A percentile compares a stretch with the other conserved stretches of the same genome.
Conservation (phyloP, 2,888 invertebrate genomes). For the Andrena haemorrhoa region DNA sequence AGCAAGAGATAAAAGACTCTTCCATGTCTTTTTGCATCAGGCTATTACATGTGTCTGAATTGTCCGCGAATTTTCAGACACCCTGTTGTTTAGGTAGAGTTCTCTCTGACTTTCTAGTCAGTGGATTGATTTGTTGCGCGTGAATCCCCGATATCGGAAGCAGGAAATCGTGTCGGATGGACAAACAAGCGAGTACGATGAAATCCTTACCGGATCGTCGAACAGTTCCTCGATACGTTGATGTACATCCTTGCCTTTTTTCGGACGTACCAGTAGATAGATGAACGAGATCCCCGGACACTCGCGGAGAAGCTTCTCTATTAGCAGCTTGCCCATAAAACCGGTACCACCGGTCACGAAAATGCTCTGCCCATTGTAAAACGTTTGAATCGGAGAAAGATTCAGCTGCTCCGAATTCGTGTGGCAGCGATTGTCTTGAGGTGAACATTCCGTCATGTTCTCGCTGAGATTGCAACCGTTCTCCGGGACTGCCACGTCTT, state of each 20-base stretch:
- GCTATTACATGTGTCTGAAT: no score
- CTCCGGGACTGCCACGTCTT: slow-evolving; percentile 80
- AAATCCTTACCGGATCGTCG: slow-evolving; percentile 80
- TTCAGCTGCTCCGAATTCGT: slow-evolving; percentile 56
- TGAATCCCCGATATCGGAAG: no score
- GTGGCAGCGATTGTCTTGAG: slow-evolving; percentile 43
- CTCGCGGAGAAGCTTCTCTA: slow-evolving; percentile 89
- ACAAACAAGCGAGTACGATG: no score
- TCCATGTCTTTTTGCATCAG: no score
- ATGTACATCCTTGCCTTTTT: slow-evolving; percentile 86
- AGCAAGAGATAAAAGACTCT: no score
- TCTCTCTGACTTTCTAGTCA: no score
- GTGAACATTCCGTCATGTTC: slow-evolving; percentile 74
- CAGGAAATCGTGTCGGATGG: not conserved
- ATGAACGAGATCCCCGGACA: slow-evolving; percentile 87
- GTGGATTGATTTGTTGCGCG: no score
- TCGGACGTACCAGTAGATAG: slow-evolving; percentile 87
- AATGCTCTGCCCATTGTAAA: slow-evolving; percentile 86
- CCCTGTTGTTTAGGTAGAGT: no score
- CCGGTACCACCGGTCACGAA: slow-evolving; percentile 89
- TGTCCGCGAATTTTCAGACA: no score
- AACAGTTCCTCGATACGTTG: slow-evolving; percentile 86
- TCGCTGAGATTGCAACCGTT: slow-evolving; percentile 72
- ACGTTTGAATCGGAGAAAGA: slow-evolving; percentile 84
- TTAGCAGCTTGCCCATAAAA: slow-evolving; percentile 89